These are phyloP conservation scores for Triplophysa tibetana DNA, from an alignment of 2,113 vertebrate genomes.

Conservation along the genomic window DNA sequence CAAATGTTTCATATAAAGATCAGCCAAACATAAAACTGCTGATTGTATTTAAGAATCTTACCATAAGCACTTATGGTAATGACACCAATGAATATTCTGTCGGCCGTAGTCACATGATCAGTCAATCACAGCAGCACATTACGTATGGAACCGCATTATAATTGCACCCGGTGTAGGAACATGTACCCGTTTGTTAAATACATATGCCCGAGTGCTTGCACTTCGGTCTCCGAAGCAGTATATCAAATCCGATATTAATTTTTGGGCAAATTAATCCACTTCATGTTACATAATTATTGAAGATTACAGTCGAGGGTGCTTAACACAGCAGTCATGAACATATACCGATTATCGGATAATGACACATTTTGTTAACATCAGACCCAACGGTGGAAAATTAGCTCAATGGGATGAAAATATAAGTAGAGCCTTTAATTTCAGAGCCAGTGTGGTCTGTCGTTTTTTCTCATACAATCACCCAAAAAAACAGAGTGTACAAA, in stretches of 20 bases:
- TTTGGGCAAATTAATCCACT: constrained; percentile 64
- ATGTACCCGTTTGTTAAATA: constrained; percentile 62
- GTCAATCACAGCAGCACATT: constrained; percentile 56
- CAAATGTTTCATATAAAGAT: background rate
- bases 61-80: background rate
- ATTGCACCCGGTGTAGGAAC: constrained; percentile 62
- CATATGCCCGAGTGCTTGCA: constrained; percentile 61
- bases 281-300: constrained; percentile 61
- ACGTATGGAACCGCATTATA: constrained; percentile 65
- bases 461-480: background rate
- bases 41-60: background rate
- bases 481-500: background rate
- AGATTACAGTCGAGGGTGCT: constrained; percentile 42
- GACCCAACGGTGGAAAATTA: constrained; percentile 20
- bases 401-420: too few relatives aligned
- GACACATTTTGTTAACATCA: constrained; percentile 26
- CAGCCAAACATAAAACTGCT: background rate
- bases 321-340: constrained; percentile 27
- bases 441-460: background rate
- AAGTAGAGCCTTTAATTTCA: background rate
- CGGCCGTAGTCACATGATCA: constrained; percentile 52
- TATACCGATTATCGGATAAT: constrained; percentile 24
- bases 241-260: constrained; percentile 59
- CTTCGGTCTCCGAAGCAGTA: constrained; percentile 58
- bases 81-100: constrained; percentile 21